phyloP scores from a whole-genome alignment of 1,140 invertebrate species.

The Drosophila pruinosa region DNA sequence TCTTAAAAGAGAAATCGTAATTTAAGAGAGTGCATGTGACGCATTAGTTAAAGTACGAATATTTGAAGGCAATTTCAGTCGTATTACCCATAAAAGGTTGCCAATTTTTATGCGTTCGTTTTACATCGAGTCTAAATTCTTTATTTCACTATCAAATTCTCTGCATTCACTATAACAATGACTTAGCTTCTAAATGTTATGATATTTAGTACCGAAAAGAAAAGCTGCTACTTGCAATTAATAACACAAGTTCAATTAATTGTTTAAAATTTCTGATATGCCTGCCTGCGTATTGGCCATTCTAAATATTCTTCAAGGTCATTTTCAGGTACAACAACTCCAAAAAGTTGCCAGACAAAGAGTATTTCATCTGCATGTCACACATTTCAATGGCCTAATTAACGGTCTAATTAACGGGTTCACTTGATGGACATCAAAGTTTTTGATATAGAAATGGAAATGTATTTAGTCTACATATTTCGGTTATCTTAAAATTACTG shows the following conservation, averaged over 20 bases:
- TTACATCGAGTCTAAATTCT: conserved; percentile 27
- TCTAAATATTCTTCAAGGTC: conserved; percentile 46
- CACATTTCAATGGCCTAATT: conserved; percentile 15
- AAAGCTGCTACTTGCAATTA: conserved; percentile 45
- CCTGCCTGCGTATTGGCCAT: conserved; percentile 37
- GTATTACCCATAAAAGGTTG: conserved; percentile 26
- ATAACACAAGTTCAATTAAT: conserved; percentile 66
- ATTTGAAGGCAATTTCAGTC: not conserved
- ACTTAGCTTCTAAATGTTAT: conserved; percentile 54
- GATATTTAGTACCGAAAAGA: conserved; percentile 73
- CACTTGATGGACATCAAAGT: not conserved
- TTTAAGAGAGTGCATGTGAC: conserved; percentile 32
- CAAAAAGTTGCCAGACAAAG: conserved; percentile 11
- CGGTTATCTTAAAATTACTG: not conserved
- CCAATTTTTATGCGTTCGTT: conserved; percentile 56
- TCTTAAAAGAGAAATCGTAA: not conserved
- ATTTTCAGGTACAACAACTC: conserved; percentile 1
- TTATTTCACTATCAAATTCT: not conserved
- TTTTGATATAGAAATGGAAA: not conserved
- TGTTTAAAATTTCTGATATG: conserved; percentile 62
- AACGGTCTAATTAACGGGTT: conserved; percentile 28
- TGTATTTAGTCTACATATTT: not conserved
- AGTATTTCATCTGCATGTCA: not conserved
- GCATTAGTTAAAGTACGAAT: conserved; percentile 27
- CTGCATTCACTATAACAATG: conserved; percentile 18